Conservation (phyloP, 2,113 vertebrate genomes). For the Tragelaphus imberbis region DNA sequence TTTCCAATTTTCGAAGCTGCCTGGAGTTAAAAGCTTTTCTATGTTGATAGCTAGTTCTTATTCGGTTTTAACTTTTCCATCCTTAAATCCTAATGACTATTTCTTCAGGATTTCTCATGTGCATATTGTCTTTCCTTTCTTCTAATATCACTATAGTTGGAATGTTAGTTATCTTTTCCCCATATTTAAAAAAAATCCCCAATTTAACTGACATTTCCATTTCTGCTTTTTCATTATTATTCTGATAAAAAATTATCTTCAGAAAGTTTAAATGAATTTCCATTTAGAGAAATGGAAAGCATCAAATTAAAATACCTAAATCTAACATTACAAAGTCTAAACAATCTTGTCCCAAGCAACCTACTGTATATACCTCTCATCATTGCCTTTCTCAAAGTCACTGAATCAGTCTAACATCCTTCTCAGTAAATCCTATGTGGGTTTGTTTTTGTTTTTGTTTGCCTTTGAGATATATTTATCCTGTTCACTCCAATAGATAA, state of each 20-base stretch:
- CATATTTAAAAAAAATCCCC: neutral
- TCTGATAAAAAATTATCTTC: neutral
- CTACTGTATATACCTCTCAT: fast-evolving
- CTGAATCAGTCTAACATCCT: neutral
- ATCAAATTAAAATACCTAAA: neutral
- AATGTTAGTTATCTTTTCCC: neutral
- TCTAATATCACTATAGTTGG: neutral
- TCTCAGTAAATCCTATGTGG: neutral
- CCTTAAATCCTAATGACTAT: neutral
- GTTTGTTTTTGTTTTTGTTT: neutral
- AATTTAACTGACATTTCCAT: neutral
- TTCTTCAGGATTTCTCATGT: neutral
- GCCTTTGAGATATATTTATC: neutral
- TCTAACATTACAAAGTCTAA: neutral
- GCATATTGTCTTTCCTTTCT: neutral
- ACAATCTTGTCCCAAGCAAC: neutral
- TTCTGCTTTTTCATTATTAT: neutral
- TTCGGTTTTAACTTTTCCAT: neutral
- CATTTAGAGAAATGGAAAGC: neutral
- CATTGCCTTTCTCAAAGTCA: neutral
- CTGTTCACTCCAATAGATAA: neutral
- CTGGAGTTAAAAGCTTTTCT: neutral
- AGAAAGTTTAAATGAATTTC: neutral
- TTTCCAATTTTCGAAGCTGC: neutral
- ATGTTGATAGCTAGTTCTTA: neutral